Conservation (phyloP, 2,113 vertebrate genomes). For the Antechinus flavipes region DNA sequence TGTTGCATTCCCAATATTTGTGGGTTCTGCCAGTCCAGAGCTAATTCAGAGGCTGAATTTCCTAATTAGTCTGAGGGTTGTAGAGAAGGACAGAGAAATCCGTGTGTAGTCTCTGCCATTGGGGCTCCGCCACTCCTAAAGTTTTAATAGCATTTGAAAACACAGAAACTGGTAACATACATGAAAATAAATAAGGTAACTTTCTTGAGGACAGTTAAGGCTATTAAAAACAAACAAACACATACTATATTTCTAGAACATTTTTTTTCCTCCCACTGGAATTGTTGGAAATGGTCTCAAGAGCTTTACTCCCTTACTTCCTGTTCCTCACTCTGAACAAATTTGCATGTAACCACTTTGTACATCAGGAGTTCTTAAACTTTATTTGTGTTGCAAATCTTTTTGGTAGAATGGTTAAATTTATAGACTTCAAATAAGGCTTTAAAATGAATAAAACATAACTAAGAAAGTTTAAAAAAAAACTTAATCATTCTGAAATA, state of each 20-base stretch:
- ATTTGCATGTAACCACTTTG: background rate
- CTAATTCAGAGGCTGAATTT: no score
- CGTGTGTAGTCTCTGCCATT: no score
- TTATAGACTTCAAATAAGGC: background rate
- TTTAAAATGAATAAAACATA: background rate
- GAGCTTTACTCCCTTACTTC: background rate
- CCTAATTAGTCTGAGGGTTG: no score
- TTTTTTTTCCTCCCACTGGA: background rate
- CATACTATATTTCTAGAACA: background rate
- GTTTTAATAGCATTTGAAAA: background rate
- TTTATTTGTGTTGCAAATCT: background rate
- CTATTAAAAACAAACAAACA: background rate
- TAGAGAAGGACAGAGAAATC: no score
- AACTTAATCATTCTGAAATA: background rate
- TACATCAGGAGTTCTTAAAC: background rate
- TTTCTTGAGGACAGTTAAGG: background rate
- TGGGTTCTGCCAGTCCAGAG: no score
- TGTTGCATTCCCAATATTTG: no score
- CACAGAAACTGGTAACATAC: background rate
- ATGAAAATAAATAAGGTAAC: slow-evolving; percentile 8
- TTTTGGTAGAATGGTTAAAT: background rate
- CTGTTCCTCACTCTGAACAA: background rate
- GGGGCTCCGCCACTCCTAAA: background rate
- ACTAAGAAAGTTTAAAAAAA: background rate
- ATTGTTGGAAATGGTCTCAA: background rate